These are phyloP conservation scores for Coelinius sp. DNA, from an alignment of 2,888 invertebrate genomes.

Conservation along the genomic window DNA sequence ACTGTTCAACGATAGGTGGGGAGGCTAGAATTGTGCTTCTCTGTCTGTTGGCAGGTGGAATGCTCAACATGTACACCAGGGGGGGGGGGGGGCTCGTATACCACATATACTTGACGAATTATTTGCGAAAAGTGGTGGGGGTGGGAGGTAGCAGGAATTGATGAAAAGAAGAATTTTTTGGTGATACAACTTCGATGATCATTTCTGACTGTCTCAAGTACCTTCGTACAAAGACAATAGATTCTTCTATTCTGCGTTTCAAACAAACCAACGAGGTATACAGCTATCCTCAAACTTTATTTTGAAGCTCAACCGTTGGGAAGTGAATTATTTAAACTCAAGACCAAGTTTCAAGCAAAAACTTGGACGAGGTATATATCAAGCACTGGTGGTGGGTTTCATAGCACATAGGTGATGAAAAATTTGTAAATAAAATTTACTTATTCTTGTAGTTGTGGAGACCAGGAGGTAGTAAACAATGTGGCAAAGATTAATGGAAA, in stretches of 20 bases:
- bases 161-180: slow-evolving; percentile 33
- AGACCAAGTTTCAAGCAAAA: slow-evolving; percentile 4
- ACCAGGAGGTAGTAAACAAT: not conserved
- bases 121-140: slow-evolving; percentile 62
- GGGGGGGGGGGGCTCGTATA: slow-evolving; percentile 48
- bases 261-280: no score
- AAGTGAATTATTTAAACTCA: slow-evolving; percentile 18
- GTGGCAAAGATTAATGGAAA: not conserved
- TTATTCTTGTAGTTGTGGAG: not conserved
- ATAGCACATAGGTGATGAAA: not conserved
- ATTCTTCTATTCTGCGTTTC: slow-evolving; percentile 7
- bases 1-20: not conserved
- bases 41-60: slow-evolving; percentile 66
- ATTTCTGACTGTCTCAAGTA: not conserved
- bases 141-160: slow-evolving; percentile 34
- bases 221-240: slow-evolving; percentile 2
- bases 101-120: slow-evolving; percentile 58
- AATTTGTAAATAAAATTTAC: not conserved
- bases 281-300: no score
- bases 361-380: not conserved
- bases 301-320: slow-evolving; percentile 6
- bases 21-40: slow-evolving; percentile 47
- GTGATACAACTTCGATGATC: not conserved
- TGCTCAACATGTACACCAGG: slow-evolving; percentile 61
- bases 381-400: not conserved